A percentile compares a stretch with the other conserved stretches of the same genome.
Evolutionary conservation across 2,797 vertebrate species (phyloP).

Genomic region (Mormyrops boulengeri): DNA sequence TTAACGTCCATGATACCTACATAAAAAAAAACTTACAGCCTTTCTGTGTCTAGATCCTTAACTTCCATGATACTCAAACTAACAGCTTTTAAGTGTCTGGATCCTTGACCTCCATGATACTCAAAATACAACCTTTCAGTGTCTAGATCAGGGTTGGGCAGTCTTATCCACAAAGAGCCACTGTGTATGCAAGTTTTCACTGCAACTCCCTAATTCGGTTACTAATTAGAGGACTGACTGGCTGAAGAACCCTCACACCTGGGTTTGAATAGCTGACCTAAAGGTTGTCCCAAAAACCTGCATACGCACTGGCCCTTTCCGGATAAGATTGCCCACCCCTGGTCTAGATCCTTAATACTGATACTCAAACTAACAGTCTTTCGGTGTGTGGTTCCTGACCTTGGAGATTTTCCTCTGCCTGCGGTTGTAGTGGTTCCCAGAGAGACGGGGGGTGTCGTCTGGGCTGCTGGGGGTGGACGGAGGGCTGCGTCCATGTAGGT

Average conservation of each 20-base stretch:
- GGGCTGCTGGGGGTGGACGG: conserved; percentile 96
- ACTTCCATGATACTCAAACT: background rate
- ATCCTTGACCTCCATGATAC: too few relatives aligned
- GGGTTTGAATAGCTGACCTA: background rate
- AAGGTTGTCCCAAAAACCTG: background rate
- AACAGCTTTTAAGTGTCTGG: background rate
- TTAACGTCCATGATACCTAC: background rate
- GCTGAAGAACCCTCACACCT: background rate
- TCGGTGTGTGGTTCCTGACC: conserved; percentile 53
- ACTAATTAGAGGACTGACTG: background rate
- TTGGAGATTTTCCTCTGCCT: conserved; percentile 88
- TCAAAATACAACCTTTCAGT: background rate
- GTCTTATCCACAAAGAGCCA: background rate
- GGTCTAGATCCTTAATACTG: background rate
- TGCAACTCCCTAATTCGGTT: background rate
- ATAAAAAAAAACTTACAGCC: background rate
- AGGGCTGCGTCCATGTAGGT: conserved; percentile 84
- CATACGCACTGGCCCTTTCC: background rate
- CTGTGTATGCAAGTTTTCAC: background rate
- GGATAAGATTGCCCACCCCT: background rate
- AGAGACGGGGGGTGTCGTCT: conserved; percentile 85
- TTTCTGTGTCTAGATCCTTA: background rate
- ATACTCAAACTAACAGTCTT: background rate
- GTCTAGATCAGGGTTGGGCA: background rate
- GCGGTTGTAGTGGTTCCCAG: conserved; percentile 84